These are phyloP conservation scores for Crossaster papposus DNA, from an alignment of 53 echinoderm and acorn worm species.

Conservation along the genomic window DNA sequence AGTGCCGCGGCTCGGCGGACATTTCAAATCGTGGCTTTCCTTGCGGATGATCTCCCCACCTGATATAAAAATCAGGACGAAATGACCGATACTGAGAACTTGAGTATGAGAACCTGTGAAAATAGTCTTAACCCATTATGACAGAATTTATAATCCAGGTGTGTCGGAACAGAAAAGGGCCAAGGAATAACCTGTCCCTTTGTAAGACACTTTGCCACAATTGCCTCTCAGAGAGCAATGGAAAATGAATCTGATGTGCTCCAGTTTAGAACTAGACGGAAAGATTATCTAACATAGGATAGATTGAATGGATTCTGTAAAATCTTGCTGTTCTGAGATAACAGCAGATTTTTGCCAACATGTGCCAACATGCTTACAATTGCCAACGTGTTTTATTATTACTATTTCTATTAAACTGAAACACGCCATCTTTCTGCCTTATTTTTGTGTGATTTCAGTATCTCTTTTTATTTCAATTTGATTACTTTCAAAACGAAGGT, in stretches of 20 bases:
- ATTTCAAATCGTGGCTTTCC: conserved; percentile 43
- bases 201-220: neutral
- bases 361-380: too few species aligned
- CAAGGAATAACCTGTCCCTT: neutral
- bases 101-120: too few species aligned
- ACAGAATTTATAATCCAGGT: neutral
- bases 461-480: neutral
- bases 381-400: too few species aligned
- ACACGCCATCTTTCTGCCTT: too few species aligned
- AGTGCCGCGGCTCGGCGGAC: conserved; percentile 54
- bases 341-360: too few species aligned
- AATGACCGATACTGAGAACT: neutral
- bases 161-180: neutral
- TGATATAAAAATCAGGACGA: neutral
- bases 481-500: neutral
- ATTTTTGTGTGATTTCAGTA: neutral
- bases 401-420: too few species aligned
- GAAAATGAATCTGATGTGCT: neutral
- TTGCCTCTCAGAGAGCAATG: neutral
- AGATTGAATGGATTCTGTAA: too few species aligned
- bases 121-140: too few species aligned
- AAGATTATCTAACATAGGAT: neutral
- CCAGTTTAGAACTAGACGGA: neutral
- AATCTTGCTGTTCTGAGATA: too few species aligned
- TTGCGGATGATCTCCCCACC: conserved; percentile 49